phyloP scores from a whole-genome alignment of 2,888 invertebrate species.

The Allacma fusca region DNA sequence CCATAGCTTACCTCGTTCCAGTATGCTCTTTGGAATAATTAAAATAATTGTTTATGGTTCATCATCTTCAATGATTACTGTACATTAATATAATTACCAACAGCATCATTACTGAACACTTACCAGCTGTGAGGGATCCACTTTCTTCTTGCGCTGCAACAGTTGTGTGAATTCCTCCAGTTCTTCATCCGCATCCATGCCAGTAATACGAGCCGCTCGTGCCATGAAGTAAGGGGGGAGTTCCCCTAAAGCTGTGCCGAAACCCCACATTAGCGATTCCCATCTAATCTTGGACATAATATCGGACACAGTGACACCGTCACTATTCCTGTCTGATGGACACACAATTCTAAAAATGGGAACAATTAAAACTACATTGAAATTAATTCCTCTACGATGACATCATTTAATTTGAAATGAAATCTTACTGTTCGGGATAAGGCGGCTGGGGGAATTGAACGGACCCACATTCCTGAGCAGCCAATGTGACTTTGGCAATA shows the following conservation, averaged over 20 bases:
- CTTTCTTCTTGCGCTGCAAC: slow-evolving; percentile 68
- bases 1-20: slow-evolving; percentile 82
- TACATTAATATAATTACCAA: no score
- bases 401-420: neutral
- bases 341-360: slow-evolving; percentile 79
- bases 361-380: neutral
- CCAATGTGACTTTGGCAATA: slow-evolving; percentile 96
- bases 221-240: slow-evolving; percentile 99
- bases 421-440: slow-evolving; percentile 91
- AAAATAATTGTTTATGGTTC: no score
- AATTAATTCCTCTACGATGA: neutral
- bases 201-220: slow-evolving; percentile 79
- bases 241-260: slow-evolving; percentile 98
- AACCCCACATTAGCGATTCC: slow-evolving; percentile 98
- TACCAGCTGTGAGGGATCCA: slow-evolving; percentile 65
- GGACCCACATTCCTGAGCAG: slow-evolving; percentile 95
- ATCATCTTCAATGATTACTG: no score
- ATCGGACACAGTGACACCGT: slow-evolving; percentile 80
- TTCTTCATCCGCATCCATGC: slow-evolving; percentile 74
- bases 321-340: slow-evolving; percentile 71
- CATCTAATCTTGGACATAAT: slow-evolving; percentile 72
- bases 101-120: neutral
- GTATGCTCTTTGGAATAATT: slow-evolving; percentile 66
- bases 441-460: slow-evolving; percentile 95
- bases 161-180: slow-evolving; percentile 78